Conservation (phyloP, 2,888 invertebrate species). For the Lasioglossum lativentre region DNA sequence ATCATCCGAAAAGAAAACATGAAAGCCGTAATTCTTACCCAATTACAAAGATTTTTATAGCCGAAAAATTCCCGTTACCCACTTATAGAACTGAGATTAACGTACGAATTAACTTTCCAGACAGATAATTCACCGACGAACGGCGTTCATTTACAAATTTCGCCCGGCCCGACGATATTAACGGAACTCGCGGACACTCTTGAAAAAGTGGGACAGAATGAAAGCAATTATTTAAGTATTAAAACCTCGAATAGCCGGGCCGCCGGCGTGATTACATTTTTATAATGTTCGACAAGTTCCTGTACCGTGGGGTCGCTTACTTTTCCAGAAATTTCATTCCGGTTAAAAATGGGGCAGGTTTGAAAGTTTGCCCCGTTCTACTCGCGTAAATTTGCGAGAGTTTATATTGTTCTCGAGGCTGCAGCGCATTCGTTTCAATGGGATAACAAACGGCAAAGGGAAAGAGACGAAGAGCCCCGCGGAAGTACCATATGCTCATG, state of each 20-base stretch:
- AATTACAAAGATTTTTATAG: background rate
- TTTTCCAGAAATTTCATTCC: background rate
- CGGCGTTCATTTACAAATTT: slow-evolving; percentile 1
- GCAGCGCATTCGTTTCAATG: slow-evolving; percentile 25
- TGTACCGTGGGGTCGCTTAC: background rate
- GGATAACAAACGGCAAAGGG: slow-evolving; percentile 22
- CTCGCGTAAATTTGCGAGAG: slow-evolving; percentile 22
- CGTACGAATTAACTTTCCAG: background rate
- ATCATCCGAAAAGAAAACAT: background rate
- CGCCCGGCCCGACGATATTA: background rate
- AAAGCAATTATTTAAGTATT: background rate
- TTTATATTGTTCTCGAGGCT: slow-evolving; percentile 32
- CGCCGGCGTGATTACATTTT: background rate
- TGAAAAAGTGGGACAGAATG: background rate
- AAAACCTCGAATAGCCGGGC: background rate
- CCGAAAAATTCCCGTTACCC: background rate
- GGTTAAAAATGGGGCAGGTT: slow-evolving; percentile 3
- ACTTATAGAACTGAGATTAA: background rate
- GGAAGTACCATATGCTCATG: slow-evolving; percentile 51
- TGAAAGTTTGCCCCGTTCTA: slow-evolving; percentile 21
- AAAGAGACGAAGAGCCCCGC: slow-evolving; percentile 32
- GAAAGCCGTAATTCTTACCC: background rate
- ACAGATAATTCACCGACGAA: background rate
- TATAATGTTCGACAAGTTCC: slow-evolving; percentile 8
- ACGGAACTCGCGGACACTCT: background rate